Evolutionary conservation across 2,888 invertebrate genomes (phyloP).

Genomic region (Disparrhopalites patrizii): DNA sequence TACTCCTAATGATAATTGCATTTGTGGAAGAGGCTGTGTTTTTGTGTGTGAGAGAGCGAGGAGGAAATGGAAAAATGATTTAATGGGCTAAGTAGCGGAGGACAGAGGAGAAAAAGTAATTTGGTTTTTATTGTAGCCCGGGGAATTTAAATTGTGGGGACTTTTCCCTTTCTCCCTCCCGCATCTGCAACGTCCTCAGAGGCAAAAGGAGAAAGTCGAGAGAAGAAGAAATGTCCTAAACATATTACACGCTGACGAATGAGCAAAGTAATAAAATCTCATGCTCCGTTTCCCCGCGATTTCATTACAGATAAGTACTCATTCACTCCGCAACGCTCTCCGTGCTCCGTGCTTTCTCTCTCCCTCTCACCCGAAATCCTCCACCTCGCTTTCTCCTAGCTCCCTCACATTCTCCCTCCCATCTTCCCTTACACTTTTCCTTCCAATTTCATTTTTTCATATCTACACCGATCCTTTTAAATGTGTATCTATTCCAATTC

Average conservation of each 20-base stretch:
- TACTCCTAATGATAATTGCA: too few species aligned
- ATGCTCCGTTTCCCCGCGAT: constrained; percentile 4
- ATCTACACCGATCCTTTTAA: too few species aligned
- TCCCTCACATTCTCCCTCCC: too few species aligned
- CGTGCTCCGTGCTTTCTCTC: background rate
- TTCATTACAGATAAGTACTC: constrained; percentile 15
- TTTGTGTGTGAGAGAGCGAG: background rate
- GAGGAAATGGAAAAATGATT: background rate
- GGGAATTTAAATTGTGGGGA: constrained; percentile 4
- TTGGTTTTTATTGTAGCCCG: background rate
- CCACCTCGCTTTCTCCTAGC: too few species aligned
- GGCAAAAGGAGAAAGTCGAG: background rate
- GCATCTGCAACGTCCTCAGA: too few species aligned
- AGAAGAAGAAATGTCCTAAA: background rate
- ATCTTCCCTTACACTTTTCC: too few species aligned
- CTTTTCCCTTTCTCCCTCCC: too few species aligned
- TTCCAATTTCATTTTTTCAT: too few species aligned
- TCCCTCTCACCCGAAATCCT: background rate
- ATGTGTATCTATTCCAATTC: too few species aligned
- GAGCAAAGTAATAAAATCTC: constrained; percentile 10
- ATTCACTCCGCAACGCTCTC: background rate
- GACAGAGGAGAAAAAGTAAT: background rate
- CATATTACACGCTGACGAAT: background rate
- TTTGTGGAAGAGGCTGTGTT: too few species aligned
- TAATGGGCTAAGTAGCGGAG: background rate